Evolutionary conservation across 2,797 vertebrate species (phyloP), one percentile per base, ranked within the genome.

Genomic region (Eulemur rubriventer): DNA sequence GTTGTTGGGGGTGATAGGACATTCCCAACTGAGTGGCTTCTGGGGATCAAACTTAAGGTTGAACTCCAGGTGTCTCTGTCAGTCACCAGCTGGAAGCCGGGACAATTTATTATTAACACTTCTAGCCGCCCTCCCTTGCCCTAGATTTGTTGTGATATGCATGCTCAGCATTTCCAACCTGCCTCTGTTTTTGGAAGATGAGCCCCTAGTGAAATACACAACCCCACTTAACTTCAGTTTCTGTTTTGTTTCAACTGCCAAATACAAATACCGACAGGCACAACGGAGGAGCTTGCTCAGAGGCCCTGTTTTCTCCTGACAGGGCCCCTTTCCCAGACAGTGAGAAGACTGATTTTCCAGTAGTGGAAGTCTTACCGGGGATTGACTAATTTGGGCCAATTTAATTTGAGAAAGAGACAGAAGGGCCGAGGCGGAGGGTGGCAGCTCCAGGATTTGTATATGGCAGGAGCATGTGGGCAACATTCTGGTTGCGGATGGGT

Each of bases 41-140:
- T 75, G 3, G 6, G 52, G 57, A 17, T 93, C 24, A 50, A 17
- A 91, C 52, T 59, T 5, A 86, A 97, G 57, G 41, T n/a, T 0
- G 22, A 30, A 30, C 75, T 81, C 55, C 92, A 78, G 73, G 59
- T 93, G 90, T 50, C 43, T 85, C 96, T 96, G 94, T 96, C 95
- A 96, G 70, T 97, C 95, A 98, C 10, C 43, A 46, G 76, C 63
- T 26, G n/a, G 84, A 65, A 41, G 65, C 57, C 90, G 41, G 33
- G 91, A 43, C 50, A 30, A n/a, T 43, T 89, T 93, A 61, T 89
- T 61, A 57, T 72, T 52, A 75, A 73, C 57, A 10, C 65, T 14
- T 41, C 65, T 38, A 17, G 76, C 70, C 33, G 1, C 43, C 65
- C 33, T 75, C 79, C 5, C 30, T 84, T 57, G 91, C 67, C 90